phyloP scores from a whole-genome alignment of 2,888 invertebrate species.

The Lasioglossum calceatum region DNA sequence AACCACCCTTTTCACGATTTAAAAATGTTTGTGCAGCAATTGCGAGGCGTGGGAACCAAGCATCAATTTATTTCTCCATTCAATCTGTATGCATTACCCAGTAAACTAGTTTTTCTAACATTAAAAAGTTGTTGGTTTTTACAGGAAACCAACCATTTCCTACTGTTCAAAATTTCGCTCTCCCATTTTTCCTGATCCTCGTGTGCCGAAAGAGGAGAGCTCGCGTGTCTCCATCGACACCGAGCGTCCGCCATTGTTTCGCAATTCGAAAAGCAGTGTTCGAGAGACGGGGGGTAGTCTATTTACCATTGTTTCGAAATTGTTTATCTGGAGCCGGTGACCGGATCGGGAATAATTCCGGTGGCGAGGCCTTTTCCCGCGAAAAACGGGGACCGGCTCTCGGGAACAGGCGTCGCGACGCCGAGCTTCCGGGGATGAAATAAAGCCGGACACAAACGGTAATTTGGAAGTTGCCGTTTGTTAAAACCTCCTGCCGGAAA shows the following conservation, averaged over 20 bases:
- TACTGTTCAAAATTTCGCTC: too few relatives aligned
- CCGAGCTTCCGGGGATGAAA: not conserved
- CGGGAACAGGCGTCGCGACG: not conserved
- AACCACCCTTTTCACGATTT: not conserved
- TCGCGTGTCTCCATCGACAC: not conserved
- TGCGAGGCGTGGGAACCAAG: too few relatives aligned
- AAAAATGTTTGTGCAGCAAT: not conserved
- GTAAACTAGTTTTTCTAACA: too few relatives aligned
- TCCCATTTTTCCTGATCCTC: too few relatives aligned
- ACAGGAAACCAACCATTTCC: too few relatives aligned
- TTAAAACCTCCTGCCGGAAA: slow-evolving; percentile 21
- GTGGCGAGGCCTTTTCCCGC: not conserved
- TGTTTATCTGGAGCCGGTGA: not conserved
- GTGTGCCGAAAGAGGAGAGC: too few relatives aligned
- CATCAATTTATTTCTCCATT: not conserved
- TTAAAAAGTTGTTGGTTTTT: too few relatives aligned
- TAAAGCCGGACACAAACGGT: slow-evolving; percentile 11
- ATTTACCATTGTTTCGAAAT: not conserved
- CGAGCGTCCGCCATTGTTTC: not conserved
- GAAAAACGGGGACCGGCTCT: not conserved
- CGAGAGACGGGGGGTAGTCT: not conserved
- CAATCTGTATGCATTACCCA: too few relatives aligned
- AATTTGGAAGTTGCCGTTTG: slow-evolving; percentile 35
- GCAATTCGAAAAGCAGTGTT: not conserved
- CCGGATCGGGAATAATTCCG: slow-evolving; percentile 11